Percentiles rank a stretch among this genome's conserved stretches.
These are phyloP conservation scores for Zenarchopterus dispar DNA, from an alignment of 2,797 vertebrate species.

Conservation along the genomic window DNA sequence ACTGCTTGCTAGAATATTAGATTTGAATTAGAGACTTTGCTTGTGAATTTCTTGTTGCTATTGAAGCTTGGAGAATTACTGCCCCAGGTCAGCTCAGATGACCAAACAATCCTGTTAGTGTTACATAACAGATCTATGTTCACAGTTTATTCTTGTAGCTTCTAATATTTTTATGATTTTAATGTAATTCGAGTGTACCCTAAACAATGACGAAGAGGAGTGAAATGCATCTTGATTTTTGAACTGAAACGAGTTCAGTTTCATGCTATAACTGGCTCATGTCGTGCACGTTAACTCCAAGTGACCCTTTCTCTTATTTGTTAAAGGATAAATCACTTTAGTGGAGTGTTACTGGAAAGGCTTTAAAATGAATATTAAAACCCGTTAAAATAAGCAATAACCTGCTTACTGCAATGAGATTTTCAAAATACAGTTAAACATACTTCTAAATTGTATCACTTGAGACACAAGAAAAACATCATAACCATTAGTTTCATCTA, in stretches of 20 bases:
- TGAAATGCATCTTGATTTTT: too few relatives aligned
- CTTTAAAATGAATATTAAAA: background rate
- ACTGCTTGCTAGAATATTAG: constrained; percentile 16
- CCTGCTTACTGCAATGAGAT: too few relatives aligned
- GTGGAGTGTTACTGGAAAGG: background rate
- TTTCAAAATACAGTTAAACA: too few relatives aligned
- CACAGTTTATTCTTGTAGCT: constrained; percentile 11
- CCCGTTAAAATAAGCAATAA: background rate
- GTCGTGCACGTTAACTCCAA: too few relatives aligned
- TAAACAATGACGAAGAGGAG: too few relatives aligned
- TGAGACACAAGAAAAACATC: too few relatives aligned
- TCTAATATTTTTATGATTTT: constrained; percentile 12
- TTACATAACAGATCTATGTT: constrained; percentile 30
- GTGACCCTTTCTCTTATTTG: background rate
- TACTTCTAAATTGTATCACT: too few relatives aligned
- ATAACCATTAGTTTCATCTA: too few relatives aligned
- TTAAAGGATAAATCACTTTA: background rate
- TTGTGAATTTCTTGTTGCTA: constrained; percentile 39
- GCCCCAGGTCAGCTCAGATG: constrained; percentile 8
- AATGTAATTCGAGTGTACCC: too few relatives aligned
- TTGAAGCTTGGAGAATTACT: constrained; percentile 27
- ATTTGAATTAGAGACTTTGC: constrained; percentile 23
- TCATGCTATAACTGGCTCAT: background rate
- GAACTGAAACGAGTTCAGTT: too few relatives aligned
- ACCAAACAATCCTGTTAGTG: constrained; percentile 16